Evolutionary conservation across 2,888 invertebrate genomes (phyloP), one percentile per base, ranked within the genome.

Genomic region (Chrysopilus asiliformis): DNA sequence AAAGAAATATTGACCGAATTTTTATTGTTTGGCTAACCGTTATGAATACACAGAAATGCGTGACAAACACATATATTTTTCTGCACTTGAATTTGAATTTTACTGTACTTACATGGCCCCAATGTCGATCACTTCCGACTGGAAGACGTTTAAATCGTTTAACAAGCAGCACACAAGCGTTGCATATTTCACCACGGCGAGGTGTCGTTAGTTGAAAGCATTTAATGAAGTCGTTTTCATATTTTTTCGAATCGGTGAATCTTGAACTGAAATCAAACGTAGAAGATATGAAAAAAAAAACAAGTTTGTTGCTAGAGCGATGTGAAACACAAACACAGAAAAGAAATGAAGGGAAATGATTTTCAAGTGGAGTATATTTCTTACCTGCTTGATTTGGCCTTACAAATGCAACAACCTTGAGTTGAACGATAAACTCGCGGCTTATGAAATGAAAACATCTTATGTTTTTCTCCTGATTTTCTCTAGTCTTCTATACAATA

Each of bases 381-480:
- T 55, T 64, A 76, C 76, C 76, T 79, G 71, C 79, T 79, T 17
- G 85, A 85, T 64, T 86, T 86, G 29, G 84, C 85, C 58, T 81
- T 77, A 59, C 85, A 86, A 51, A 86, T 86, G 61, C 85, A 86
- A 60, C 86, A 86, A 33, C 86, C 86, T 47, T 78, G 78, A 36
- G 78, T 68, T 36, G 81, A 82, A 48, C 82, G 72, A 58, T 85
- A 86, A 43, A 84, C 84, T 68, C 83, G 80, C 44, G 85, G 85
- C 61, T 80, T 82, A 63, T 85, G 84, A 63, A 85, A 85, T 60
- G 80, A 80, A 66, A 83, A 85, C 84, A 85, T 85, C 53, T 46
- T 53, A n/a, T n/a, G n/a, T n/a, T n/a, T n/a, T n/a, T n/a, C n/a
- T n/a, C n/a, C n/a, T n/a, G n/a, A n/a, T n/a, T n/a, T n/a, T n/a